Base-by-base conservation (phyloP, 2,888 invertebrate genomes). In the Calameuta filiformis region DNA sequence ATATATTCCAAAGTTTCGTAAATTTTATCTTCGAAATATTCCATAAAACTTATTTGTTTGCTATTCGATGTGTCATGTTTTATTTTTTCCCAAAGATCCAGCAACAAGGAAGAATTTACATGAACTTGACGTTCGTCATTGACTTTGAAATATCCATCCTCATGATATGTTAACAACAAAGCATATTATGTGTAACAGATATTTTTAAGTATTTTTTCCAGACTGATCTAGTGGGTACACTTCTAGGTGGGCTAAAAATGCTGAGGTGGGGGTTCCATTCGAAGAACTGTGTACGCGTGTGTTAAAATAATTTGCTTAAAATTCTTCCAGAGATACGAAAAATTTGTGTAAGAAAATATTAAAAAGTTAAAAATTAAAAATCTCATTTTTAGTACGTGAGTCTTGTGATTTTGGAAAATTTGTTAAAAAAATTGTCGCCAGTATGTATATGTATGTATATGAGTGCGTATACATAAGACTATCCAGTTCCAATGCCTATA, bases 331-430 rank as follows among this genome's bases (percentile, higher is more conserved):
- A 56, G 2, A 23, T 23, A 23, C 9, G 56, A 56, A 56, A 56
- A 56, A 23, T 23, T 56, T 9, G 23, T 23, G 56, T 23, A 75
- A 73, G 69, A 73, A 79, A 75, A 81, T 71, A 75, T 23, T 34
- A 11, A 37, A 37, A 30, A 68, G 68, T 78, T 31, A 35, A 68
- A 77, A 79, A 76, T 37, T 68, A 31, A 71, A 31, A 77, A 56
- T 15, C 1, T 40, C 6, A 40, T 15, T 56, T 56, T 56, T 56
- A 56, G 56, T 56, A 56, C 15, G 56, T 56, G 23, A 56, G 23
- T 56, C 0, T 56, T 56, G 56, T 56, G 23, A 56, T 23, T 9
- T 23, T 56, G 1, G 23, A 56, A 56, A 56, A 56, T 56, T 56
- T 56, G 23, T 56, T 56, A 56, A 56, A 56, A 56, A 56, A 23